Evolutionary conservation across 35 echinoderm and acorn worm species (phyloP), one percentile per base, ranked within the genome.

Genomic region (Heliocidaris tuberculata): DNA sequence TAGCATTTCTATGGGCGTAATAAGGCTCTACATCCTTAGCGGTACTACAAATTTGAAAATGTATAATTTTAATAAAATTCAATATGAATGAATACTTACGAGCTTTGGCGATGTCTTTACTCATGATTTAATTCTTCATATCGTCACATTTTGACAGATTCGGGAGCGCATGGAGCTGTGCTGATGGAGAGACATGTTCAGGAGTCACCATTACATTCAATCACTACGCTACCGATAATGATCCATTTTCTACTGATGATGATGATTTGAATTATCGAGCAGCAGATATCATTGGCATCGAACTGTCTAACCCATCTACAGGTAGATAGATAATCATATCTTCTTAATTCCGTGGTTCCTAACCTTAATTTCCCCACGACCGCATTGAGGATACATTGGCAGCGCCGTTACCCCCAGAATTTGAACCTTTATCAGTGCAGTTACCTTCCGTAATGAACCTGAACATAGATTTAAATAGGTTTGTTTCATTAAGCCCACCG

Each of bases 121-220:
- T 89, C 87, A 47, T 48, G 3, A 24, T 89, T 47, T 2, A 32
- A 8, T 86, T 86, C 85, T 2, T 8, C 10, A 86, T 86, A 30
- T 86, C 8, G 85, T 0, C 85, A 86, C 10, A 15, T 13, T 70
- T 48, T 17, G 9, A 85, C 48, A 99, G 98, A 2, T 99, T 94
- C 85, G 95, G 96, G 16, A 95, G 94, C 15, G 95, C 96, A n/a
- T 99, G 98, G 98, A 49, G 50, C 9, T 99, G 98, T 90, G 92
- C 93, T 31, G 91, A 94, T 19, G 96, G 96, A 13, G 94, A 91
- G 31, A 96, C 96, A 21, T 99, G 98, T 91, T 97, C 98, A 0
- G 98, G 98, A 56, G 96, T 99, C 0, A 97, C 96, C 9, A 60
- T 99, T 6, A 96, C 94, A 13, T 86, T 97, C 85, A 6, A 48